Conservation (phyloP, 2,888 invertebrate species). For the Lepidochitona cinerea region DNA sequence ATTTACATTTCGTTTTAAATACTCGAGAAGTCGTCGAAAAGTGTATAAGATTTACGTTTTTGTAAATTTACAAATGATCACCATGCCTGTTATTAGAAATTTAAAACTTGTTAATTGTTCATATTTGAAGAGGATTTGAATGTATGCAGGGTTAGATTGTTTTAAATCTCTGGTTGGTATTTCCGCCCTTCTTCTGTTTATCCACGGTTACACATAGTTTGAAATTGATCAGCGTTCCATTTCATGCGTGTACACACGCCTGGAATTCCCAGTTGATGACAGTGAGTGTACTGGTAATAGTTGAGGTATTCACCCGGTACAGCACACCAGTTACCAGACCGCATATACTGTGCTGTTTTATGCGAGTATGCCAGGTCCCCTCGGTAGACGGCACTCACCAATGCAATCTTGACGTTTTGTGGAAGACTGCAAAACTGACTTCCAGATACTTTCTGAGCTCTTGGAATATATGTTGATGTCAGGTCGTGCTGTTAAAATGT, state of each 20-base stretch:
- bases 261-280: conserved; percentile 1
- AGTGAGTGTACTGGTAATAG: not conserved
- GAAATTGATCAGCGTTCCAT: not conserved
- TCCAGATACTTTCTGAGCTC: not conserved
- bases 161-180: no score
- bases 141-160: no score
- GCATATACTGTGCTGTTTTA: not conserved
- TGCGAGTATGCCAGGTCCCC: not conserved
- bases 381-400: conserved; percentile 1
- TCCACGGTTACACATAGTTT: conserved; percentile 2
- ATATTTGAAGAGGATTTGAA: no score
- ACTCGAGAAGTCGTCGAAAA: no score
- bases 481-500: not conserved
- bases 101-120: no score
- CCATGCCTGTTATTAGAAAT: no score
- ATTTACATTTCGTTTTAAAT: no score
- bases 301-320: not conserved
- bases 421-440: not conserved
- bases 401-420: not conserved
- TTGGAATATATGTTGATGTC: not conserved
- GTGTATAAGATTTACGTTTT: no score
- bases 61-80: no score
- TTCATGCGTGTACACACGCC: not conserved
- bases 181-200: not conserved
- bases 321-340: not conserved